Conservation (phyloP, 2,888 invertebrate genomes). For the Drosophila anceps region DNA sequence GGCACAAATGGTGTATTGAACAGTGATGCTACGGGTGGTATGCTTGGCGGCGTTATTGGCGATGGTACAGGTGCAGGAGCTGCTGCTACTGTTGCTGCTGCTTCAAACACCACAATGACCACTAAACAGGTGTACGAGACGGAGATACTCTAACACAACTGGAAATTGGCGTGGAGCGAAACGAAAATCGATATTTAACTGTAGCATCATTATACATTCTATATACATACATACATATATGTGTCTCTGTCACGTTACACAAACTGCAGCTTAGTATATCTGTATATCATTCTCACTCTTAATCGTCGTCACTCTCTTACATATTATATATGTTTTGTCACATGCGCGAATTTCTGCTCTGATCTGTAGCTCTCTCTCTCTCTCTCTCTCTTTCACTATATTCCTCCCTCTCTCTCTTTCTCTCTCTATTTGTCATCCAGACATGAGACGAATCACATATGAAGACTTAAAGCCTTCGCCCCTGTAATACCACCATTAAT, state of each 20-base stretch:
- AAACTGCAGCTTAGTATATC: constrained; percentile 18
- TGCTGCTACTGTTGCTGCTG: constrained; percentile 52
- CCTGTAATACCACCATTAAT: constrained; percentile 38
- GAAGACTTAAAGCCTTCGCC: constrained; percentile 35
- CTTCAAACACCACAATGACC: constrained; percentile 85
- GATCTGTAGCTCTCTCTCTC: constrained; percentile 19
- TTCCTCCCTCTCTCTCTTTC: no score
- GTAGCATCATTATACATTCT: constrained; percentile 5
- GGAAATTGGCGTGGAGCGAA: constrained; percentile 84
- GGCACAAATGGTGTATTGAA: constrained; percentile 72
- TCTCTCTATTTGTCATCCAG: constrained; percentile 13
- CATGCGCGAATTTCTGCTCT: constrained; percentile 28
- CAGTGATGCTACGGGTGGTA: constrained; percentile 69
- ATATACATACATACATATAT: not conserved
- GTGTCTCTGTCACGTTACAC: constrained; percentile 20
- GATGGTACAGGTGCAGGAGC: constrained; percentile 38
- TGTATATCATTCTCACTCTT: constrained; percentile 20
- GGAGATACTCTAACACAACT: constrained; percentile 93
- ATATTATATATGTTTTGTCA: constrained; percentile 12
- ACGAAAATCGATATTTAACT: constrained; percentile 82
- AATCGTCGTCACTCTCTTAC: not conserved
- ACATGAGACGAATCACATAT: constrained; percentile 8
- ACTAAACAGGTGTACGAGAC: constrained; percentile 95
- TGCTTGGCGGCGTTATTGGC: constrained; percentile 59
- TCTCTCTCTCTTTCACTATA: not conserved